These are phyloP conservation scores for Mellivora capensis DNA, from an alignment of 2,113 vertebrate genomes.

Conservation along the genomic window DNA sequence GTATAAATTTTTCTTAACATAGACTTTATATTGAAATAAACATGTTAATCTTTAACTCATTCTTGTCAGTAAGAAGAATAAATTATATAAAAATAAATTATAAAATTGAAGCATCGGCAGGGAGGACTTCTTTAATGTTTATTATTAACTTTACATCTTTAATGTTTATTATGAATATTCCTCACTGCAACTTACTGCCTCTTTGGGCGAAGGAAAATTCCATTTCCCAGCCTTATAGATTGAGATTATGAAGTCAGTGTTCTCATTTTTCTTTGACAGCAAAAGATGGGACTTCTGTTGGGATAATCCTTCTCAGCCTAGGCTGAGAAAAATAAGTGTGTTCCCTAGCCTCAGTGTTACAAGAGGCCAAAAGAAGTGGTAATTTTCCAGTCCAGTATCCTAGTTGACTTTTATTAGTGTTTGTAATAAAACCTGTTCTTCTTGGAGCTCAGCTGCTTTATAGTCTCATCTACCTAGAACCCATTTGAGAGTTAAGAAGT, in stretches of 20 bases:
- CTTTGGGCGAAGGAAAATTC: neutral
- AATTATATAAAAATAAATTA: neutral
- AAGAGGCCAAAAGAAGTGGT: neutral
- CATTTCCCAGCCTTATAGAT: neutral
- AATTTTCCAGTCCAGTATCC: neutral
- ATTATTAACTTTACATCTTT: neutral
- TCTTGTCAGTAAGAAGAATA: constrained; percentile 27
- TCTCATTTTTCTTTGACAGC: neutral
- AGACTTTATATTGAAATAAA: neutral
- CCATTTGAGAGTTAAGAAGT: neutral
- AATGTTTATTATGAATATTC: neutral
- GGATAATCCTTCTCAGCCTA: neutral
- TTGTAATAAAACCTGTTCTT: neutral
- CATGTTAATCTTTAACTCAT: neutral
- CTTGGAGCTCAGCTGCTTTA: neutral
- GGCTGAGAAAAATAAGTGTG: neutral
- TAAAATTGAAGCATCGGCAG: neutral
- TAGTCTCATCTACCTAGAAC: neutral
- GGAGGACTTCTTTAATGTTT: neutral
- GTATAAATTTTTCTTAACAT: neutral
- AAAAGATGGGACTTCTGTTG: neutral
- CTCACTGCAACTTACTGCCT: neutral
- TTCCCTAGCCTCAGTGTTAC: neutral
- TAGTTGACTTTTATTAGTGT: neutral
- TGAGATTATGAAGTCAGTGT: neutral